These are phyloP conservation scores for Stegastes partitus DNA, from an alignment of 2,113 vertebrate genomes.

Conservation along the genomic window DNA sequence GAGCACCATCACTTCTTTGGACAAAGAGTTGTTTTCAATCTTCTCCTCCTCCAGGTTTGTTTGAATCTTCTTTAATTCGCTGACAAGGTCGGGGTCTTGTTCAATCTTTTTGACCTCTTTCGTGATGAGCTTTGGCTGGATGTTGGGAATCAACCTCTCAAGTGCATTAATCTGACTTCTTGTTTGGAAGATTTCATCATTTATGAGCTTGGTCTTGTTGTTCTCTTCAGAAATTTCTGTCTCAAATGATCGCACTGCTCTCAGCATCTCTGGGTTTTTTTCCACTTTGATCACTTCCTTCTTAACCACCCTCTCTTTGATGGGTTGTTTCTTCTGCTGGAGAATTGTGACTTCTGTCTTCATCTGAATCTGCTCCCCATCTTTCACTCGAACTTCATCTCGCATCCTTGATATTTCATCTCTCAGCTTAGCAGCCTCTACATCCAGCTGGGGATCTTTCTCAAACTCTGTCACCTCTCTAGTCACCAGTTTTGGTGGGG, in stretches of 20 bases:
- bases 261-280: constrained; percentile 91
- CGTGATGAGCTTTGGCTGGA: constrained; percentile 92
- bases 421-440: constrained; percentile 85
- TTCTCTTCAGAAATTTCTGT: constrained; percentile 87
- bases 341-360: constrained; percentile 89
- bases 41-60: constrained; percentile 85
- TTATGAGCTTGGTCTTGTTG: constrained; percentile 81
- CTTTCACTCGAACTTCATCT: constrained; percentile 79
- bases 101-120: constrained; percentile 95
- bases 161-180: constrained; percentile 88
- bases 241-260: constrained; percentile 84
- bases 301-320: constrained; percentile 92
- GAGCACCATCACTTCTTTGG: constrained; percentile 83
- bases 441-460: constrained; percentile 90
- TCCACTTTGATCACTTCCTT: constrained; percentile 94
- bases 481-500: constrained; percentile 89
- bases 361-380: constrained; percentile 81
- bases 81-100: constrained; percentile 89
- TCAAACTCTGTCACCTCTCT: constrained; percentile 96
- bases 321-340: constrained; percentile 87
- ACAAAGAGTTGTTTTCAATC: constrained; percentile 79
- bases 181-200: constrained; percentile 84
- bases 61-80: constrained; percentile 85
- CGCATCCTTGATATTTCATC: constrained; percentile 85
- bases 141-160: constrained; percentile 88